Evolutionary conservation across 2,113 vertebrate genomes (phyloP).

Genomic region (Hippocampus mohnikei): DNA sequence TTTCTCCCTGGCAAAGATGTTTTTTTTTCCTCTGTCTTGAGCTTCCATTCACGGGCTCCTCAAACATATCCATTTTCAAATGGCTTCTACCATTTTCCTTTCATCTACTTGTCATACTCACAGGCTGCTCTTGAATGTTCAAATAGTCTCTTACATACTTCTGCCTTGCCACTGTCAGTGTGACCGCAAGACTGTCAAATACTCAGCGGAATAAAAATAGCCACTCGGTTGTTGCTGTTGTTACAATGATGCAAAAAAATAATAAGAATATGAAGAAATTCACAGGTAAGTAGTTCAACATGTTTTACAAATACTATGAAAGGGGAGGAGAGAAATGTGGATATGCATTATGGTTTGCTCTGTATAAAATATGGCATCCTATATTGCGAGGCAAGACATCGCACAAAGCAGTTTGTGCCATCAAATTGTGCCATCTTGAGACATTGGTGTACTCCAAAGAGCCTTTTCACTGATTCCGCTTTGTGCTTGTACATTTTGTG

Average conservation of each 20-base stretch:
- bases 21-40: neutral
- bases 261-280: neutral
- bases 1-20: neutral
- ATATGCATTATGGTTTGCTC: neutral
- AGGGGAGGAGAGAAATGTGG: neutral
- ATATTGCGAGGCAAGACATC: neutral
- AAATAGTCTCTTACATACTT: neutral
- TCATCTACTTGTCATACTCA: neutral
- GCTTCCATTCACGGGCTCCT: conserved; percentile 3
- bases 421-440: neutral
- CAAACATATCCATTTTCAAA: conserved; percentile 2
- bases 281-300: neutral
- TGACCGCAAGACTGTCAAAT: conserved; percentile 1
- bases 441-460: neutral
- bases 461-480: neutral
- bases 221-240: neutral
- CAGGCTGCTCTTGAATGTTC: conserved; percentile 1
- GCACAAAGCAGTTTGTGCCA: neutral
- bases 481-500: neutral
- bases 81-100: conserved; percentile 10
- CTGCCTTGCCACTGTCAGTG: conserved; percentile 7
- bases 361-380: neutral
- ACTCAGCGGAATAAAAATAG: neutral
- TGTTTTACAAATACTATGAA: neutral
- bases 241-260: neutral